phyloP scores from a whole-genome alignment of 2,113 vertebrate genomes.

The Romanogobio albipinnatus region DNA sequence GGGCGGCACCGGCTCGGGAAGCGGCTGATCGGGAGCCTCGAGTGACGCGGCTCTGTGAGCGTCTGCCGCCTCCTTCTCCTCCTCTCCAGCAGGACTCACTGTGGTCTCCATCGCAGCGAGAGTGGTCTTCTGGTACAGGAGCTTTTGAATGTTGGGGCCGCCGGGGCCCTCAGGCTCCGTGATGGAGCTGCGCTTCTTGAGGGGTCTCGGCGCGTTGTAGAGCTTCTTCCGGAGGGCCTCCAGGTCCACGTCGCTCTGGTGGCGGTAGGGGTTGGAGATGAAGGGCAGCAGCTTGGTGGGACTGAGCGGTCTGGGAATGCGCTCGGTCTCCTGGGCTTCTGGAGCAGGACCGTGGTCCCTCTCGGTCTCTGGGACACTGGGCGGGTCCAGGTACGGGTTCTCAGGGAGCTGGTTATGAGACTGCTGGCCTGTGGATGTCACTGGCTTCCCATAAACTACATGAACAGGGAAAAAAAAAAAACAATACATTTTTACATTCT shows the following conservation, averaged over 20 bases:
- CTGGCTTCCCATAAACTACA: constrained; percentile 93
- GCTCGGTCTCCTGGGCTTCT: constrained; percentile 82
- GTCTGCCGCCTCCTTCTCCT: constrained; percentile 65
- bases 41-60: not conserved
- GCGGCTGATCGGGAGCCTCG: constrained; percentile 66
- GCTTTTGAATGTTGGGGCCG: constrained; percentile 96
- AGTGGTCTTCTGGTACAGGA: constrained; percentile 95
- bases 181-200: constrained; percentile 98
- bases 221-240: constrained; percentile 93
- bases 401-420: constrained; percentile 68
- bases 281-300: constrained; percentile 96
- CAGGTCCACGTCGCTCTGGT: constrained; percentile 93
- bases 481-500: not conserved
- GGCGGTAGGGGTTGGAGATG: constrained; percentile 92
- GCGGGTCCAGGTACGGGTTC: constrained; percentile 80
- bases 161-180: constrained; percentile 95
- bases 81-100: constrained; percentile 69
- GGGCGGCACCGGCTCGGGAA: not conserved
- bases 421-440: constrained; percentile 76
- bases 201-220: constrained; percentile 88
- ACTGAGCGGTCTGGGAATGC: constrained; percentile 93
- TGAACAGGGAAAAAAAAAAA: constrained; percentile 19
- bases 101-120: constrained; percentile 94
- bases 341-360: constrained; percentile 62
- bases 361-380: constrained; percentile 78